These are phyloP conservation scores for Piezodorus guildinii DNA, from an alignment of 1,140 invertebrate genomes.

Conservation along the genomic window DNA sequence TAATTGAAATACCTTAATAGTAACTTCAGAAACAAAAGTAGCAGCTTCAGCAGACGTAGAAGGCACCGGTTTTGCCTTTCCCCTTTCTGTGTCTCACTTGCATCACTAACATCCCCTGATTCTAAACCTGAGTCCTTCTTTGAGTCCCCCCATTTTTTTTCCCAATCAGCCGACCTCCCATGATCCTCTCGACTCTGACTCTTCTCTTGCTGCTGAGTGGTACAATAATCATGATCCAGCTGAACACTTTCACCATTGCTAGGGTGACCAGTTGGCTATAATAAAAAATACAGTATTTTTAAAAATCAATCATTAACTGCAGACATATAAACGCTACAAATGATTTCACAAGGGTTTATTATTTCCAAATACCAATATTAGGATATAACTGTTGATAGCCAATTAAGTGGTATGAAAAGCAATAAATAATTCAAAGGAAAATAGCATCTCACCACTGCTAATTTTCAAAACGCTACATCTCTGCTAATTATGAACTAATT, in stretches of 20 bases:
- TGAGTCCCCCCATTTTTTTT: constrained; percentile 26
- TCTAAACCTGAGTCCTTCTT: constrained; percentile 37
- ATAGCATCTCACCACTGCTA: too few relatives aligned
- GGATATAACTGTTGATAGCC: too few relatives aligned
- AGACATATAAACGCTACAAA: too few relatives aligned
- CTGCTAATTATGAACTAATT: too few relatives aligned
- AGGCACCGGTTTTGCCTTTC: constrained; percentile 20
- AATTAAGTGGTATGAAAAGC: too few relatives aligned
- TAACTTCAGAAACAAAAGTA: too few relatives aligned
- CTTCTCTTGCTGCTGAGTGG: constrained; percentile 24
- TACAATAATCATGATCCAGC: constrained; percentile 43
- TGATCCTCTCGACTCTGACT: neutral
- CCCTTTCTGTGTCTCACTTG: constrained; percentile 29
- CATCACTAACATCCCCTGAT: constrained; percentile 35
- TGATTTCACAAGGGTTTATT: too few relatives aligned
- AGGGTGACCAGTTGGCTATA: constrained; percentile 12
- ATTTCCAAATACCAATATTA: too few relatives aligned
- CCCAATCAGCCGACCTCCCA: neutral
- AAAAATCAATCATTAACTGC: too few relatives aligned
- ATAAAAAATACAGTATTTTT: neutral
- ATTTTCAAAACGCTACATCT: too few relatives aligned
- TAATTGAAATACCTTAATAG: too few relatives aligned
- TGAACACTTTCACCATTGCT: constrained; percentile 32
- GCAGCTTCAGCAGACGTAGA: neutral
- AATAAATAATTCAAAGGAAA: too few relatives aligned